Evolutionary conservation across 2,113 vertebrate species (phyloP).

Genomic region (Monarcha castaneiventris): DNA sequence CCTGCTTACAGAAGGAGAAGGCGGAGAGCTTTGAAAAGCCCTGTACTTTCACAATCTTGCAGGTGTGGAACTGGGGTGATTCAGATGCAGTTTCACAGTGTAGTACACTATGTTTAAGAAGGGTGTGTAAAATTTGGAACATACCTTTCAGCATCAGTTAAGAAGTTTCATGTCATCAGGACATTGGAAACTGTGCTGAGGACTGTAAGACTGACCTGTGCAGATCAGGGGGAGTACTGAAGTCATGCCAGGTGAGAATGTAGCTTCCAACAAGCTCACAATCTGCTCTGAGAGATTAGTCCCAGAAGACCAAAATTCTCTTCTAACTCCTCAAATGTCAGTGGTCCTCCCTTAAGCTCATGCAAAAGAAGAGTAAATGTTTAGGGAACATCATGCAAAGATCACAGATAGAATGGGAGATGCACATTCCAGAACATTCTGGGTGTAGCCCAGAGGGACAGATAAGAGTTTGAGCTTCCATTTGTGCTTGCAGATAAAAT

Average conservation of each 20-base stretch:
- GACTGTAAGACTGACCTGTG: not conserved
- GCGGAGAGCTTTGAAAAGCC: not conserved
- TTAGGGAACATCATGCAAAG: constrained; percentile 21
- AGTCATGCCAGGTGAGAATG: not conserved
- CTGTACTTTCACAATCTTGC: not conserved
- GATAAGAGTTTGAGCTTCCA: not conserved
- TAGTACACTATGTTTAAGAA: not conserved
- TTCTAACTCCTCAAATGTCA: not conserved
- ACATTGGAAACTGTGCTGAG: not conserved
- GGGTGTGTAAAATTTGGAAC: constrained; percentile 12
- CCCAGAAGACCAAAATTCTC: not conserved
- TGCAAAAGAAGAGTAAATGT: constrained; percentile 10
- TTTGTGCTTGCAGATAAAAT: not conserved
- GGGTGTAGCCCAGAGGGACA: not conserved
- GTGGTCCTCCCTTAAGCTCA: not conserved
- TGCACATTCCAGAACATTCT: constrained; percentile 20
- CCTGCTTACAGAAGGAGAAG: not conserved
- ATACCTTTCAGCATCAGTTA: not conserved
- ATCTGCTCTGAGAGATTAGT: not conserved
- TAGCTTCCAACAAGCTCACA: not conserved
- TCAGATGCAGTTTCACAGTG: not conserved
- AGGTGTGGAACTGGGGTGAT: not conserved
- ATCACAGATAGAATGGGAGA: constrained; percentile 8
- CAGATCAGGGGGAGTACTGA: not conserved
- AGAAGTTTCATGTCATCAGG: not conserved